Evolutionary conservation across 2,113 vertebrate species (phyloP).

Genomic region (Entelurus aequoreus): DNA sequence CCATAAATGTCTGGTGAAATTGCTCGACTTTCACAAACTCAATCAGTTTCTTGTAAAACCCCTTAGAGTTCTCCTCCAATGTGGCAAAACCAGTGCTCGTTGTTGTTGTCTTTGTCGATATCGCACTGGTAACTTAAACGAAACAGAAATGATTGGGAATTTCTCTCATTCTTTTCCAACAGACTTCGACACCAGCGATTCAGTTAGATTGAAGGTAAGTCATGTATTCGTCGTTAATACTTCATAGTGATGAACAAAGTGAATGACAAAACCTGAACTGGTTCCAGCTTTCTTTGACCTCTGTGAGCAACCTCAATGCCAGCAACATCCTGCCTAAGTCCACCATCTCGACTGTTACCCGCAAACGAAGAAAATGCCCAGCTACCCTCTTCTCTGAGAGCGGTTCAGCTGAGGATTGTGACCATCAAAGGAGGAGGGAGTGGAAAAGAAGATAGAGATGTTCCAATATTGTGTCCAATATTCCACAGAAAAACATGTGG

Average conservation of each 20-base stretch:
- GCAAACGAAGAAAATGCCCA: constrained; percentile 86
- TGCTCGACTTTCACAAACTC: constrained; percentile 1
- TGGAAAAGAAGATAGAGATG: constrained; percentile 19
- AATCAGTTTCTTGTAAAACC: not conserved
- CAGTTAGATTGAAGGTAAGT: constrained; percentile 87
- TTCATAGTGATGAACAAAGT: not conserved
- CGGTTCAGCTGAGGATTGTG: constrained; percentile 85
- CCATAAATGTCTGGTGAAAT: not conserved
- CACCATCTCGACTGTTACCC: constrained; percentile 81
- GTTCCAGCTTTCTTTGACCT: constrained; percentile 74
- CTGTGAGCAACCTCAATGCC: constrained; percentile 77
- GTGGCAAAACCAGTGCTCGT: constrained; percentile 6
- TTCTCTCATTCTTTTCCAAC: constrained; percentile 22
- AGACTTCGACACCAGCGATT: constrained; percentile 86
- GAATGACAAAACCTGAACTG: not conserved
- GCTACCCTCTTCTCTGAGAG: constrained; percentile 73
- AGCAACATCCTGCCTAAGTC: constrained; percentile 85
- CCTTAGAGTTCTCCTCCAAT: constrained; percentile 10
- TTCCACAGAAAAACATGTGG: too few species aligned
- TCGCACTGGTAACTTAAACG: not conserved
- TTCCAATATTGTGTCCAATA: not conserved
- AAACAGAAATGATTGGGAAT: not conserved
- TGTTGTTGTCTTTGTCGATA: constrained; percentile 6
- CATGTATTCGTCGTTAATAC: not conserved
- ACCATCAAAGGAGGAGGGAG: constrained; percentile 56